Percentiles rank a stretch among this genome's conserved stretches.
Conservation (phyloP, 2,113 vertebrate genomes). For the Tyrannus savana region DNA sequence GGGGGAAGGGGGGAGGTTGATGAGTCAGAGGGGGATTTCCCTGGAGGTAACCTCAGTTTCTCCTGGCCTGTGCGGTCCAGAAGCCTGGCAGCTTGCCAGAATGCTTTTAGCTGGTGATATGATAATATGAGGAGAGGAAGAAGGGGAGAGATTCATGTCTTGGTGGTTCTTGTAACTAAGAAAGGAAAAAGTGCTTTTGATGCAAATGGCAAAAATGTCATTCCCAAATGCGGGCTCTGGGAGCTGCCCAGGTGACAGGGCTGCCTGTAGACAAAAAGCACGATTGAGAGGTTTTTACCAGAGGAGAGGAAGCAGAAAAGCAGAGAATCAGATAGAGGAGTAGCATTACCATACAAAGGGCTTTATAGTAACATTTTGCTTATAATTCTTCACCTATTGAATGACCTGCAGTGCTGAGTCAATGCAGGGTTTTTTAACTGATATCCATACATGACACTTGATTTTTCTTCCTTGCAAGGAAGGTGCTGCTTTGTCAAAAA, state of each 20-base stretch:
- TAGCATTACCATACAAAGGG: neutral
- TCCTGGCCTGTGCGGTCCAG: neutral
- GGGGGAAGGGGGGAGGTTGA: accelerated
- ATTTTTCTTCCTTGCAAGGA: neutral
- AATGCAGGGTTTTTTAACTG: accelerated
- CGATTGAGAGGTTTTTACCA: accelerated
- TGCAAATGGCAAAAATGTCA: neutral
- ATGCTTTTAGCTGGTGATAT: neutral
- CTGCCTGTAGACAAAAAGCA: neutral
- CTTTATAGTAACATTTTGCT: neutral
- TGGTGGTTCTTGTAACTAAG: neutral
- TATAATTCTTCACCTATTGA: neutral
- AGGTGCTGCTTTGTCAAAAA: neutral
- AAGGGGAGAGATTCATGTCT: accelerated
- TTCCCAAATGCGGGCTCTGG: neutral
- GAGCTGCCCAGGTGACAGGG: neutral
- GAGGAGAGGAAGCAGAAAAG: neutral
- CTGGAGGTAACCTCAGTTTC: neutral
- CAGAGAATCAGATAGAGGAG: neutral
- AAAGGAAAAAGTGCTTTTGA: neutral
- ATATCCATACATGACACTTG: neutral
- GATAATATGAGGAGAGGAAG: neutral
- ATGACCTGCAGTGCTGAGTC: neutral
- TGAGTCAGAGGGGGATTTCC: neutral
- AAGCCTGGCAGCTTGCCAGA: neutral